Evolutionary conservation across 2,888 invertebrate species (phyloP).

Genomic region (Unio delphinus): DNA sequence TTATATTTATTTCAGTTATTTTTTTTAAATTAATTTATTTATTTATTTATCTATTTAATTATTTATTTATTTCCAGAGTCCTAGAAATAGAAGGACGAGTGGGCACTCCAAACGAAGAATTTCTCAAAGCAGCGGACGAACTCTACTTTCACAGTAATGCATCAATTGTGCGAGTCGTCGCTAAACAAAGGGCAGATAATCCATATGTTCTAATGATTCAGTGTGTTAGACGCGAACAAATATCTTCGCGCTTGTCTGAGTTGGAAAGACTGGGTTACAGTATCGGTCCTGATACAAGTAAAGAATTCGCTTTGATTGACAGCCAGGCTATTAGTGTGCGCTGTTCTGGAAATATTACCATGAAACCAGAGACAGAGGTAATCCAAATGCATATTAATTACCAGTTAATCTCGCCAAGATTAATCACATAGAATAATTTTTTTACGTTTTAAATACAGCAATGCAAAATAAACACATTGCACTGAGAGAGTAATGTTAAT

Average conservation of each 20-base stretch:
- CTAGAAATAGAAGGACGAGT: neutral
- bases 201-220: neutral
- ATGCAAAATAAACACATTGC: too few species aligned
- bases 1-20: too few species aligned
- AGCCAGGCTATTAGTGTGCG: neutral
- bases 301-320: conserved; percentile 2
- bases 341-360: conserved; percentile 4
- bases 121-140: conserved; percentile 1
- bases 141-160: neutral
- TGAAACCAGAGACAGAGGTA: neutral
- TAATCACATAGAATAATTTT: neutral
- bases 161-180: conserved; percentile 4
- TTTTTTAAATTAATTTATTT: too few species aligned
- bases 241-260: neutral
- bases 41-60: too few species aligned
- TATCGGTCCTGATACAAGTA: conserved; percentile 1
- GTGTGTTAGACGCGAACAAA: neutral
- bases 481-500: too few species aligned
- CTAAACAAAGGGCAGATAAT: neutral
- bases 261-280: neutral
- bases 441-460: too few species aligned
- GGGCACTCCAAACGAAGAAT: neutral
- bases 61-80: neutral
- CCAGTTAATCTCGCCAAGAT: neutral
- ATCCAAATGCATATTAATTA: neutral